Conservation (phyloP, 2,113 vertebrate genomes). For the Gymnocephalus cernua region DNA sequence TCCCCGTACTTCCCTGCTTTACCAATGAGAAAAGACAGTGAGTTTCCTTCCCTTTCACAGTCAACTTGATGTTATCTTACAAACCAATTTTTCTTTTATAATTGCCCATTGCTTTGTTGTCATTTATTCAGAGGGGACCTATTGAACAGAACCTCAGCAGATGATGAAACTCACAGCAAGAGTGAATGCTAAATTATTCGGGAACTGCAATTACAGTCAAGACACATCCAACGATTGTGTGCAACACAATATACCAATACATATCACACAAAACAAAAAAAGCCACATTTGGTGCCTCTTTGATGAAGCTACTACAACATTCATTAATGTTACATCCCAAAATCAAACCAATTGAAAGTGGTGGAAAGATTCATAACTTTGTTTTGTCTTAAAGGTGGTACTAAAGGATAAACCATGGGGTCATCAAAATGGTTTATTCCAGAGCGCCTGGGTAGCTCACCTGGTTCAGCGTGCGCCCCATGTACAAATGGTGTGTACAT, state of each 20-base stretch:
- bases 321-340: neutral
- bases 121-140: conserved; percentile 56
- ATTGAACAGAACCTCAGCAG: conserved; percentile 32
- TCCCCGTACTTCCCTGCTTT: neutral
- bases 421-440: neutral
- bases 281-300: neutral
- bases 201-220: conserved; percentile 38
- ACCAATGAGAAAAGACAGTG: conserved; percentile 6
- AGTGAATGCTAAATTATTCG: conserved; percentile 51
- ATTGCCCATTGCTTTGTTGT: conserved; percentile 71
- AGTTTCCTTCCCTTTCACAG: conserved; percentile 45
- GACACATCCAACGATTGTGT: conserved; percentile 6
- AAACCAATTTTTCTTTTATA: conserved; percentile 73
- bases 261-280: neutral
- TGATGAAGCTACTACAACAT: neutral
- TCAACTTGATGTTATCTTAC: conserved; percentile 65
- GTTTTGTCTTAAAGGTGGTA: neutral
- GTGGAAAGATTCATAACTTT: neutral
- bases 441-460: no score
- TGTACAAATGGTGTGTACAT: no score
- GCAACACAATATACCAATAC: conserved; percentile 18
- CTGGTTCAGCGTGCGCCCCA: no score
- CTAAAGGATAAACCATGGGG: neutral
- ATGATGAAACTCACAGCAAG: conserved; percentile 70
- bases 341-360: neutral